Base-by-base conservation (phyloP, 2,888 invertebrate species). In the Lasioglossum malachurum region DNA sequence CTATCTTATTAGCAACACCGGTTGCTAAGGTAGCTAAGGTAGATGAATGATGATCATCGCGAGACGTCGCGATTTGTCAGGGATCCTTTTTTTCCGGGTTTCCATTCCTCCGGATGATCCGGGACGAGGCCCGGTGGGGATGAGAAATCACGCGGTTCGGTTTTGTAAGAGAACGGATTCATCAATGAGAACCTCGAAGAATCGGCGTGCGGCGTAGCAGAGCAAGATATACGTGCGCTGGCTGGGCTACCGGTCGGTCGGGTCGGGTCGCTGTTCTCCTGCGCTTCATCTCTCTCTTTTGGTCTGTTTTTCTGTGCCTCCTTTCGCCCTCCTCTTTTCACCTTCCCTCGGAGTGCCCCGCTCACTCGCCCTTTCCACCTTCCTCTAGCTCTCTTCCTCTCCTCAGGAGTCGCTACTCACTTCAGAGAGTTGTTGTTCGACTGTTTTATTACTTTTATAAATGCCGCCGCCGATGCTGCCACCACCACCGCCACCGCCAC, bases 161-260 rank as follows among this genome's bases (percentile, higher is more conserved):
- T 83, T 49, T 76, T 44, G 27, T 16, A 77, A 64, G 44, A 75
- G 80, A 80, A 83, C 80, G 84, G 81, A 84, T 84, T 87, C 85
- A 87, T 91, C 92, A 91, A 93, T 94, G 94, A 94, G 94, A 94
- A 94, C 94, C 94, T 91, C 93, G 90, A 92, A 89, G 93, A 93
- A 93, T 93, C 93, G 90, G 90, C 92, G 92, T 90, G 92, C 91
- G 90, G 90, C 92, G 93, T 91, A 93, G 91, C 93, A 87, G 92
- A 94, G 93, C 93, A 94, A 94, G 94, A 94, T 94, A 93, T 94
- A 93, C 92, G 93, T 90, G 91, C 90, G 90, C 92, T 92, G 92
- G 92, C 92, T 90, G 93, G 88, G 94, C 94, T 94, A 94, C 94
- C 94, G 94, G 94, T 94, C 94, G 94, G 93, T 94, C 94, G 94